Percentiles rank a stretch among this genome's conserved stretches.
phyloP scores from a whole-genome alignment of 2,797 vertebrate genomes.

The Hydrocynus forskahlii region DNA sequence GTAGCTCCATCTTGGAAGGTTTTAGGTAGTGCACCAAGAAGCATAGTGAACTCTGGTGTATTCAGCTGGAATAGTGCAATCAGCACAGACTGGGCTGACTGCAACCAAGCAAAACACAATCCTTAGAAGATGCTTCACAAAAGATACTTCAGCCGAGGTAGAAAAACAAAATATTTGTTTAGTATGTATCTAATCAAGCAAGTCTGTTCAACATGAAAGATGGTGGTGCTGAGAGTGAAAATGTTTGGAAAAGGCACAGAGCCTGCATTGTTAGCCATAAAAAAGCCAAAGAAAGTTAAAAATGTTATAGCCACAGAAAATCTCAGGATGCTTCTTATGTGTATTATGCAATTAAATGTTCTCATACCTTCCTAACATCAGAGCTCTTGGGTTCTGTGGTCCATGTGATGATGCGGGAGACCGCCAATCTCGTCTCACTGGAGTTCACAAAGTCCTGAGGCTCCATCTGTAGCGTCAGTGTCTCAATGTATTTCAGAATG shows the following conservation, averaged over 20 bases:
- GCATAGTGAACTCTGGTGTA: slow-evolving; percentile 96
- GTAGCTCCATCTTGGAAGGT: slow-evolving; percentile 97
- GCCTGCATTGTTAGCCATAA: background rate
- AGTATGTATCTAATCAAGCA: background rate
- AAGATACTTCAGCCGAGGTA: background rate
- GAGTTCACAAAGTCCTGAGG: slow-evolving; percentile 95
- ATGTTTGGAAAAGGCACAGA: background rate
- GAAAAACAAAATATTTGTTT: background rate
- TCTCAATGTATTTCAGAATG: slow-evolving; percentile 96
- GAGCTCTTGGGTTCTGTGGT: slow-evolving; percentile 97
- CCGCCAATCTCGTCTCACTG: slow-evolving; percentile 94
- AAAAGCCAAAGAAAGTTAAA: background rate
- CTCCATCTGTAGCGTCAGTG: slow-evolving; percentile 94
- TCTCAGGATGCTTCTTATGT: background rate
- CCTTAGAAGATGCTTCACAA: slow-evolving; percentile 16
- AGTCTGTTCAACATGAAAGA: background rate
- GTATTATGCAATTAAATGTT: background rate
- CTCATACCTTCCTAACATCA: slow-evolving; percentile 91
- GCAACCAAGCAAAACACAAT: slow-evolving; percentile 50
- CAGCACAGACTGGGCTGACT: slow-evolving; percentile 94
- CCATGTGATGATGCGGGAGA: slow-evolving; percentile 97
- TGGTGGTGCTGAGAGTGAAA: background rate
- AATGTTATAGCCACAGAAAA: background rate
- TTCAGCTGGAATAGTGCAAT: slow-evolving; percentile 96
- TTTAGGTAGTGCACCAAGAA: slow-evolving; percentile 95